Conservation (phyloP, 1,140 invertebrate genomes). For the Meteorus sp. region DNA sequence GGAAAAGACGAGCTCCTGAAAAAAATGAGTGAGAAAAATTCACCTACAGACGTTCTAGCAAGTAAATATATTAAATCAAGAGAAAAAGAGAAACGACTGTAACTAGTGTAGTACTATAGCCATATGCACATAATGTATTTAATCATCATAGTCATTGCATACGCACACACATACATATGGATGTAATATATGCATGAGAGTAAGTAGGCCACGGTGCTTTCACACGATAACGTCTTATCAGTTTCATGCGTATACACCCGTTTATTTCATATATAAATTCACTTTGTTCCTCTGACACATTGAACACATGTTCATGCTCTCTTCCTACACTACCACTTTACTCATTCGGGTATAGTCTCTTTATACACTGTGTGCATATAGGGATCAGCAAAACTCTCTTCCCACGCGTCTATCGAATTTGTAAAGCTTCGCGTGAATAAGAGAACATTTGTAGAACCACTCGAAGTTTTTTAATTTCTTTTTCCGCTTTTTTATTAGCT, state of each 20-base stretch:
- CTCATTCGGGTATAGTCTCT: background rate
- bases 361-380: background rate
- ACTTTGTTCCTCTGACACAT: background rate
- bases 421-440: constrained; percentile 36
- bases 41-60: constrained; percentile 6
- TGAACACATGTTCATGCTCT: background rate
- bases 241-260: constrained; percentile 41
- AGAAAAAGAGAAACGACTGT: constrained; percentile 16
- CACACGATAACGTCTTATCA: constrained; percentile 58
- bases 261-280: constrained; percentile 25
- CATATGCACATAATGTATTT: background rate
- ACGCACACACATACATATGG: constrained; percentile 8
- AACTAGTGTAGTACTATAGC: background rate
- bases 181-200: constrained; percentile 13
- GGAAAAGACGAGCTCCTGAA: background rate
- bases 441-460: constrained; percentile 32
- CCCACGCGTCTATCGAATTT: constrained; percentile 30
- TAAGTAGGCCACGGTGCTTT: constrained; percentile 58
- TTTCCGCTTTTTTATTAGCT: constrained; percentile 19
- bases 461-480: constrained; percentile 18
- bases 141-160: background rate
- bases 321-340: constrained; percentile 1
- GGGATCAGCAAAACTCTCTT: constrained; percentile 28
- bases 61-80: background rate
- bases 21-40: constrained; percentile 1